phyloP scores from a whole-genome alignment of 2,113 vertebrate species.

The Phocoena phocoena region DNA sequence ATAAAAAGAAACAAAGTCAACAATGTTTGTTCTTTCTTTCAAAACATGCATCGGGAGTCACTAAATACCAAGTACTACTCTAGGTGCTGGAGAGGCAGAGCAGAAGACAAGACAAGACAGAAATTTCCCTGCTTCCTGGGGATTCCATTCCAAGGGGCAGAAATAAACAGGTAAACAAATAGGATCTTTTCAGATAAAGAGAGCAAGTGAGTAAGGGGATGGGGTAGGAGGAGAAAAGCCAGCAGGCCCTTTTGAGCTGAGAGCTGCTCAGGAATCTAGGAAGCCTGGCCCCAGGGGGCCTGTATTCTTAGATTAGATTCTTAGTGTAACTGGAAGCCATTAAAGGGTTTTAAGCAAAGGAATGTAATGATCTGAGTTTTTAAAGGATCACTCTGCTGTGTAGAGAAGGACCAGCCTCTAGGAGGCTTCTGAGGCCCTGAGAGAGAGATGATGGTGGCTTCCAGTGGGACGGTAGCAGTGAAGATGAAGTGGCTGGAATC shows the following conservation, averaged over 20 bases:
- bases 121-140: not conserved
- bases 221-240: not conserved
- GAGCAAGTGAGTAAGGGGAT: not conserved
- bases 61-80: not conserved
- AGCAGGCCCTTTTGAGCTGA: not conserved
- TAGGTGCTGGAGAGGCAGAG: not conserved
- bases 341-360: not conserved
- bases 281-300: not conserved
- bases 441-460: not conserved
- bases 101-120: not conserved
- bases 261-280: not conserved
- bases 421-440: not conserved
- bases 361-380: not conserved
- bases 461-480: not conserved
- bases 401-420: not conserved
- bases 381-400: not conserved
- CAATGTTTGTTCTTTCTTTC: not conserved
- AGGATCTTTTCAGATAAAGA: not conserved
- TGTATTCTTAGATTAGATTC: not conserved
- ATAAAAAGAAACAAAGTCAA: conserved; percentile 9
- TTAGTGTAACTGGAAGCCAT: not conserved
- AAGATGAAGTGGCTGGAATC: not conserved
- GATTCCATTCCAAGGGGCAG: not conserved
- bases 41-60: not conserved
- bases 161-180: not conserved